Evolutionary conservation across 2,113 vertebrate genomes (phyloP), one percentile per base, ranked within the genome.

Genomic region (Leiothrix lutea): DNA sequence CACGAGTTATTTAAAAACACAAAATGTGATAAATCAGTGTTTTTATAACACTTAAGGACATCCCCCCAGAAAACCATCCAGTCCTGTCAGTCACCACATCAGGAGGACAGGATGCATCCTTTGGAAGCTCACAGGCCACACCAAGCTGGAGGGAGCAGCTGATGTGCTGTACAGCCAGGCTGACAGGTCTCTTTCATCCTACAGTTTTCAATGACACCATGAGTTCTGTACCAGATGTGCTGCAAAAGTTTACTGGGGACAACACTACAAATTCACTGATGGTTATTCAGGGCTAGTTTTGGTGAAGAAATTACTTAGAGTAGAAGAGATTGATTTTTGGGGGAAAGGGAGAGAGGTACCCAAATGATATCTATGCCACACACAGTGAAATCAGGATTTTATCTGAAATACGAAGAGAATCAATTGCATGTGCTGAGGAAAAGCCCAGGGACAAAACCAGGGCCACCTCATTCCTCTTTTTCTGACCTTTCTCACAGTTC

Each of bases 41-140:
- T 61, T 93, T 56, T n/a, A 3, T 12, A 53, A 38, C 12, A 44
- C 5, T 38, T 60, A 42, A 8, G 18, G 54, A 28, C 10, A 26
- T 5, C 13, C 2, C 4, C 18, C 6, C 8, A 0, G n/a, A 40
- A 20, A 8, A 18, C 0, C 1, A 3, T 19, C 26, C 19, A 61
- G 9, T 56, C 24, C 33, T 23, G 31, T 54, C 29, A 92, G 33
- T 44, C 60, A 38, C 18, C 1, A 1, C 28, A 8, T 14, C 11
- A 54, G 54, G 18, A 42, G 48, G 44, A 40, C 5, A 67, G 53
- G n/a, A 75, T 0, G 1, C 5, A 50, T 13, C 57, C n/a, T 48
- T 12, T 44, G 67, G 38, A 31, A 75, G n/a, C 14, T 71, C 1
- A 0, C 14, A 48, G 71, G 8, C 0, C 11, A 33, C 47, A 9